Percentiles rank a stretch among this genome's conserved stretches.
phyloP scores from a whole-genome alignment of 2,888 invertebrate genomes.

The Branchellion lobata region DNA sequence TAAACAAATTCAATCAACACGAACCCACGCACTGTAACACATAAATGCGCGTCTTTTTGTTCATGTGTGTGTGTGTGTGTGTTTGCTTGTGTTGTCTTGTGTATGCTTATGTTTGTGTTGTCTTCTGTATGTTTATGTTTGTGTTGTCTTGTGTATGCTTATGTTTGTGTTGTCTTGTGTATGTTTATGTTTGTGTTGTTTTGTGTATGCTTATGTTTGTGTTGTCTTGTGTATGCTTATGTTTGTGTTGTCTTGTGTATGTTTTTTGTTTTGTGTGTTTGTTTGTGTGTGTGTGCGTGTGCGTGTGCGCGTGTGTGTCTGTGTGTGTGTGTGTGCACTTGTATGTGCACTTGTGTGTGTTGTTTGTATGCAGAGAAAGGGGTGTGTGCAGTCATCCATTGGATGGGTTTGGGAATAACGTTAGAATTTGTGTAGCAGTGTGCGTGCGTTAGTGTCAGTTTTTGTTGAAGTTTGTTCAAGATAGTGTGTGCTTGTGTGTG shows the following conservation, averaged over 20 bases:
- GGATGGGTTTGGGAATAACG: neutral
- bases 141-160: too few species aligned
- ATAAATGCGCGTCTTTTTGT: slow-evolving; percentile 6
- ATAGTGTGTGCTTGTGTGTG: neutral
- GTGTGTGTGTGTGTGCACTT: slow-evolving; percentile 2
- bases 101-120: too few species aligned
- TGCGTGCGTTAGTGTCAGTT: neutral
- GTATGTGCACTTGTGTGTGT: neutral
- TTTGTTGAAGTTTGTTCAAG: neutral
- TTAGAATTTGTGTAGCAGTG: neutral
- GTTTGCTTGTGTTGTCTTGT: too few species aligned
- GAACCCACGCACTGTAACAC: slow-evolving; percentile 12
- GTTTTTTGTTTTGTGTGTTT: neutral
- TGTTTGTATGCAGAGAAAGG: neutral
- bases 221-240: neutral
- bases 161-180: too few species aligned
- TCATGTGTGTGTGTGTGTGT: slow-evolving; percentile 2
- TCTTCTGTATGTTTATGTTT: too few species aligned
- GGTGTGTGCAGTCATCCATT: neutral
- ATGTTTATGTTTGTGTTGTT: neutral
- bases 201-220: slow-evolving; percentile 1
- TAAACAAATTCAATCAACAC: slow-evolving; percentile 1
- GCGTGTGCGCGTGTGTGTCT: neutral
- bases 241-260: neutral
- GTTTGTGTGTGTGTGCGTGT: neutral